Evolutionary conservation across 2,113 vertebrate species (phyloP).

Genomic region (Hiodon alosoides): DNA sequence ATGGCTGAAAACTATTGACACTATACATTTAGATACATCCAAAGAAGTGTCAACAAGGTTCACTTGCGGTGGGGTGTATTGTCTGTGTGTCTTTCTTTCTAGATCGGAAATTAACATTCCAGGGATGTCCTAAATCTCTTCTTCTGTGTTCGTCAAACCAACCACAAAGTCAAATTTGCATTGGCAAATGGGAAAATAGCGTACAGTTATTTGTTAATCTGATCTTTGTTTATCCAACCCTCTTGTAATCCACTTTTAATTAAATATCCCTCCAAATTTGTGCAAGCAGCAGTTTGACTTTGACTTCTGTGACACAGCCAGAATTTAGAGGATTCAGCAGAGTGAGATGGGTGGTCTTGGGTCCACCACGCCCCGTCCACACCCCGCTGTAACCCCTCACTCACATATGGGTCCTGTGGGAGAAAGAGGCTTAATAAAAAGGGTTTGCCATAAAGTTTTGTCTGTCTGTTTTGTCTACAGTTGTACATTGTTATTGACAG

Average conservation of each 20-base stretch:
- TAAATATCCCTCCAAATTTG: conserved; percentile 92
- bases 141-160: conserved; percentile 85
- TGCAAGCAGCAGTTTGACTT: conserved; percentile 94
- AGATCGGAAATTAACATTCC: conserved; percentile 74
- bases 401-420: neutral
- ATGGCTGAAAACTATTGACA: neutral
- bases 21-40: conserved; percentile 11
- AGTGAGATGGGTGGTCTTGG: conserved; percentile 13
- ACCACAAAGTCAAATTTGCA: conserved; percentile 93
- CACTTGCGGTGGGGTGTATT: conserved; percentile 63
- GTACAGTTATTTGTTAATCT: conserved; percentile 90
- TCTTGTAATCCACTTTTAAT: conserved; percentile 98
- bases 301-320: conserved; percentile 80
- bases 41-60: conserved; percentile 37
- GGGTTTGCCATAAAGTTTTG: neutral
- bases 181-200: conserved; percentile 95
- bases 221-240: conserved; percentile 92
- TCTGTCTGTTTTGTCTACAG: too few species aligned
- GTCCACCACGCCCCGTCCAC: neutral
- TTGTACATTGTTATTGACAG: too few species aligned
- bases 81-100: conserved; percentile 57
- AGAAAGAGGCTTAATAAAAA: neutral
- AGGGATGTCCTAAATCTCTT: conserved; percentile 70
- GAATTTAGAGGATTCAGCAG: conserved; percentile 48
- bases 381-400: too few species aligned